These are phyloP conservation scores for Enteromius argenteus DNA, from an alignment of 2,797 vertebrate species.

Conservation along the genomic window DNA sequence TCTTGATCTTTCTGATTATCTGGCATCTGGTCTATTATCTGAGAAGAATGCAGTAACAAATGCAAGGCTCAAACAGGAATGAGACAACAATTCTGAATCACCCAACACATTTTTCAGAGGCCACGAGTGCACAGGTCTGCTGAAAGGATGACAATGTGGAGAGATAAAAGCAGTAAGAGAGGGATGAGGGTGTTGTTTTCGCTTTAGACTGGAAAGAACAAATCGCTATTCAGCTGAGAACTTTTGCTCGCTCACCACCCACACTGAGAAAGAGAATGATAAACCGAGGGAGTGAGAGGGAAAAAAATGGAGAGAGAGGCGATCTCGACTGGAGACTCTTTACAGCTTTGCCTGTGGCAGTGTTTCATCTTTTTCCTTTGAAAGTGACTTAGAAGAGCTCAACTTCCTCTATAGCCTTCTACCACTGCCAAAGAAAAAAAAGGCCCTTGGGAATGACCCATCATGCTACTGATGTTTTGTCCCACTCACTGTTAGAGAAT, in stretches of 20 bases:
- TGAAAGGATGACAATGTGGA: constrained; percentile 24
- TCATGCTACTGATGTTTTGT: constrained; percentile 19
- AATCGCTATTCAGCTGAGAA: constrained; percentile 61
- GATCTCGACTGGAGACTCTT: constrained; percentile 23
- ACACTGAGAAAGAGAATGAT: constrained; percentile 59
- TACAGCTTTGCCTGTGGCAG: constrained; percentile 29
- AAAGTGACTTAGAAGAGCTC: constrained; percentile 23
- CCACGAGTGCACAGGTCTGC: constrained; percentile 14
- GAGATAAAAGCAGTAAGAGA: constrained; percentile 40
- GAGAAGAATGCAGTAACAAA: constrained; percentile 11
- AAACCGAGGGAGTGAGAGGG: constrained; percentile 21
- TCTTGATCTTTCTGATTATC: constrained; percentile 6
- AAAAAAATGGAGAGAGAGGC: constrained; percentile 23
- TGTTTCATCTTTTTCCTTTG: constrained; percentile 41
- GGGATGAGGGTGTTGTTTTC: constrained; percentile 37
- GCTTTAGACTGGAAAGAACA: constrained; percentile 53
- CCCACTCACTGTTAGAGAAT: constrained; percentile 6
- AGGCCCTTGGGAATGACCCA: constrained; percentile 16
- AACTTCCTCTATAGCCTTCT: constrained; percentile 21
- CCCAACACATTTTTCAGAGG: constrained; percentile 12
- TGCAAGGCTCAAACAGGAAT: constrained; percentile 16
- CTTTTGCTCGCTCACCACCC: constrained; percentile 60
- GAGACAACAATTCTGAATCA: constrained; percentile 33
- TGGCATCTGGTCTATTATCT: constrained; percentile 25
- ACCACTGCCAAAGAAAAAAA: constrained; percentile 6